These are phyloP conservation scores for Zophobas morio DNA, from an alignment of 1,140 invertebrate species.

Conservation along the genomic window DNA sequence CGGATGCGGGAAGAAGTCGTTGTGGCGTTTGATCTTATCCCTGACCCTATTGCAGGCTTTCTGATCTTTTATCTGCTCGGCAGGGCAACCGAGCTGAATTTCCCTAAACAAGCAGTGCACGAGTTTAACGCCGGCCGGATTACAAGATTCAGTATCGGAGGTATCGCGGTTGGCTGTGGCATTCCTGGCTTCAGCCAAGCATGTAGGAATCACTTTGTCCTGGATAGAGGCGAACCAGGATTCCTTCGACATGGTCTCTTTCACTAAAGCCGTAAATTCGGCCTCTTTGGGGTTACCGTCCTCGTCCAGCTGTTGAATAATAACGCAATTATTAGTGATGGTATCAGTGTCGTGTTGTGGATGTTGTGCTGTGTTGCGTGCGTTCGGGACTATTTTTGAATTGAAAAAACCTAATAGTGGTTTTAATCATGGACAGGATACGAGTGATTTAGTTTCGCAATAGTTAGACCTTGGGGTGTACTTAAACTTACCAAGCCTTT, in stretches of 20 bases:
- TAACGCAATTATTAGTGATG: neutral
- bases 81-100: constrained; percentile 66
- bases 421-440: constrained; percentile 42
- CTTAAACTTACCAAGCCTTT: constrained; percentile 58
- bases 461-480: constrained; percentile 52
- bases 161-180: constrained; percentile 53
- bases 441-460: constrained; percentile 41
- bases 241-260: constrained; percentile 60
- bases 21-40: constrained; percentile 62
- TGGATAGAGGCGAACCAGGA: constrained; percentile 61
- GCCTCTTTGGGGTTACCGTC: constrained; percentile 60
- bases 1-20: constrained; percentile 48
- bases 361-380: too few species aligned
- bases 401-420: neutral
- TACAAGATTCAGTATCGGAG: constrained; percentile 59
- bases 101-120: constrained; percentile 66
- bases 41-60: constrained; percentile 62
- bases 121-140: constrained; percentile 62
- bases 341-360: neutral
- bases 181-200: constrained; percentile 61
- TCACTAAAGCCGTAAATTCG: constrained; percentile 58
- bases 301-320: constrained; percentile 58
- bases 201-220: constrained; percentile 62
- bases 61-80: constrained; percentile 64
- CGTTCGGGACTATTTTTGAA: neutral